phyloP scores from a whole-genome alignment of 2,888 invertebrate genomes.

The Drosophila testacea region DNA sequence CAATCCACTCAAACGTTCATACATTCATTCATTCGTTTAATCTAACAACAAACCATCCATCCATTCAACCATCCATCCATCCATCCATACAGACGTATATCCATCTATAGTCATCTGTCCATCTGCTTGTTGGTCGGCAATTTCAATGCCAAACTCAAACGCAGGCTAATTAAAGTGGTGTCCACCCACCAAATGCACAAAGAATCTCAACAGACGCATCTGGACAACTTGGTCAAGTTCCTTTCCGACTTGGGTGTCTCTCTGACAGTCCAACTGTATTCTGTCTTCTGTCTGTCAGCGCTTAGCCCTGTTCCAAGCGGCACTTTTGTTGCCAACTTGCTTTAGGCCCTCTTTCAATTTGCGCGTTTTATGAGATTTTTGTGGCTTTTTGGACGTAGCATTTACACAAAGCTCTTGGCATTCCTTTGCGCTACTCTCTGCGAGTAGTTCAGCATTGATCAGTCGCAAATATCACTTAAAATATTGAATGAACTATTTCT shows the following conservation, averaged over 20 bases:
- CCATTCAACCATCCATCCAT: slow-evolving; percentile 32
- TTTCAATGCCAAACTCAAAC: slow-evolving; percentile 71
- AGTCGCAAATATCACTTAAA: background rate
- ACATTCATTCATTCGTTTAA: slow-evolving; percentile 13
- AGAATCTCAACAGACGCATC: slow-evolving; percentile 18
- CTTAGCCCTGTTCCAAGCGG: slow-evolving; percentile 56
- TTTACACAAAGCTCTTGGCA: slow-evolving; percentile 30
- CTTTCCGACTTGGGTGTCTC: slow-evolving; percentile 24
- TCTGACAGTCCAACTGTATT: background rate
- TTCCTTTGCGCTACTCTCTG: slow-evolving; percentile 16
- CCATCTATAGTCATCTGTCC: slow-evolving; percentile 35
- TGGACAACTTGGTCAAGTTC: slow-evolving; percentile 50
- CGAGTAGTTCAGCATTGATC: background rate
- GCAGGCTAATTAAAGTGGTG: slow-evolving; percentile 80
- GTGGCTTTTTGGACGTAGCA: slow-evolving; percentile 49
- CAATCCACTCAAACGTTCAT: slow-evolving; percentile 44
- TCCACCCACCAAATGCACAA: slow-evolving; percentile 72
- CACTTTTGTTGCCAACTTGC: slow-evolving; percentile 53
- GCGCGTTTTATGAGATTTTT: slow-evolving; percentile 69
- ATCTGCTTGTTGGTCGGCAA: slow-evolving; percentile 54
- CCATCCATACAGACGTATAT: slow-evolving; percentile 10
- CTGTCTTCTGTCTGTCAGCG: slow-evolving; percentile 55
- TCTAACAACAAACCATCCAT: slow-evolving; percentile 1
- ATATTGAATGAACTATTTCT: background rate
- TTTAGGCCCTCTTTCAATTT: slow-evolving; percentile 63